Evolutionary conservation across 2,113 vertebrate species (phyloP), one percentile per base, ranked within the genome.

Genomic region (Alligator mississippiensis): DNA sequence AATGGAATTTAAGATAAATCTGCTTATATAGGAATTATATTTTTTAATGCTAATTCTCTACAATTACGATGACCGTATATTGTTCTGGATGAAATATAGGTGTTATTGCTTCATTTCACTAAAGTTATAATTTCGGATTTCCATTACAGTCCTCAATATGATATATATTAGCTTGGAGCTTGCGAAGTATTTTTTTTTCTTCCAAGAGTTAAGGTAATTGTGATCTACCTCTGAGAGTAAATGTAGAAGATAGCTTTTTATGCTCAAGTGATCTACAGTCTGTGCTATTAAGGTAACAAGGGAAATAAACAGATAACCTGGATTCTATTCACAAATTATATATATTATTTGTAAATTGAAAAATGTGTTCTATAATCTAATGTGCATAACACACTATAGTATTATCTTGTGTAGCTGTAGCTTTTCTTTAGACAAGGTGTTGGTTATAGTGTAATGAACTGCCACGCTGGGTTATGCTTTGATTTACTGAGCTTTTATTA

Each of bases 21-120:
- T 94, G 54, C 68, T 85, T 94, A 77, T 47, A 77, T 38, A 93
- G 93, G 47, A 77, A 88, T 90, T 78, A 62, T 89, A 84, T 87
- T 94, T 94, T 94, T 80, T 10, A 74, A 24, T 72, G 11, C 55
- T 85, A 80, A 74, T 86, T 94, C 28, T 92, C 34, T 64, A 86
- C 90, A 95, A 84, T 92, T 89, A 91, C 93, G 76, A 81, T 81
- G 84, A 25, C 34, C 5, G 0, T 92, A 61, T 4, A 64, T 83
- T 89, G n/a, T 83, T 82, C 27, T 59, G 21, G 89, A 72, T 15
- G 54, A 92, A 93, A 81, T 79, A 21, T 10, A 76, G 9, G 21
- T 11, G 59, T 76, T 30, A 25, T 75, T 85, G 84, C n/a, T 55
- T 66, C 59, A 58, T 47, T 47, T 47, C 47, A 9, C 61, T 9